Evolutionary conservation across 2,113 vertebrate genomes (phyloP), one percentile per base, ranked within the genome.

Genomic region (Tinamus guttatus): DNA sequence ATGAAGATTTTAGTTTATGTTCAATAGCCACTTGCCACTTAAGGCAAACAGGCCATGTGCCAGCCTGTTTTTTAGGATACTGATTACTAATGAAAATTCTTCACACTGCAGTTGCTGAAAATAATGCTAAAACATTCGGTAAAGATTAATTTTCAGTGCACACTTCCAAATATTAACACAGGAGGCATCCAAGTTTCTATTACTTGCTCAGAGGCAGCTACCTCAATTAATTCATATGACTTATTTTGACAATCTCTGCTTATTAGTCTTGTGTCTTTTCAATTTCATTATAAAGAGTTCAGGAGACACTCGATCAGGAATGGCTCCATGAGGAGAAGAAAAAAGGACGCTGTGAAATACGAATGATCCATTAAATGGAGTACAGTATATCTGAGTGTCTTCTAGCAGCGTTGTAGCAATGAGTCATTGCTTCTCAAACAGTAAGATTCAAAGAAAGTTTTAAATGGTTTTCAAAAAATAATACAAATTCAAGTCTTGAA

Each of bases 191-290:
- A 24, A 80, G 34, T 85, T 95, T 81, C 60, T 83, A 13, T 74
- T 87, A 70, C 28, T 92, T 28, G 81, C 7, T 74, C 40, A 68
- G 18, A 90, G n/a, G 34, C 16, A 92, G 16, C 30, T 70, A 54
- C 9, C 9, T 79, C 85, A 69, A 62, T 69, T 94, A 85, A 89
- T 90, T 78, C 32, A 36, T 67, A 54, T 30, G 2, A 64, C 11
- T 92, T 94, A 77, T 70, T 95, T 63, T 90, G 83, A 75, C 17
- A 92, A 86, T 81, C 16, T 83, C n/a, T 89, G 20, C 85, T 92
- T 86, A 59, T 92, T 83, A 89, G 32, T 13, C 5, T 87, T 85
- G 5, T 79, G 34, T 87, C 70, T 95, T 81, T 91, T 95, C 17
- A 74, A 74, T 12, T 77, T 59, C 59, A 34, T 91, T 62, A 36